phyloP scores from a whole-genome alignment of 2,888 invertebrate species.

The Xylota sylvarum region DNA sequence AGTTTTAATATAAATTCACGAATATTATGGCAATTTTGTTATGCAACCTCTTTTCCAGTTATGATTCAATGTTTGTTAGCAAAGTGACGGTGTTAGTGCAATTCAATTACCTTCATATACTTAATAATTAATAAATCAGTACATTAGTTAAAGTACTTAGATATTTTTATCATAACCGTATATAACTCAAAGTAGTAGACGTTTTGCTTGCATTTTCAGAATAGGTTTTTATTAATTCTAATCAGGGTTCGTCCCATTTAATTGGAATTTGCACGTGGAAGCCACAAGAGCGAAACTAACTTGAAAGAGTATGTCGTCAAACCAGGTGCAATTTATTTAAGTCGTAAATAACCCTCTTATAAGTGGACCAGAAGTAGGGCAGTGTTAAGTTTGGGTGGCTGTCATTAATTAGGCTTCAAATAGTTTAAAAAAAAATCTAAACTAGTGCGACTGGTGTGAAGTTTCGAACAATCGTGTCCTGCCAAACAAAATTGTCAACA shows the following conservation, averaged over 20 bases:
- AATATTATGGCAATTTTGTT: slow-evolving; percentile 38
- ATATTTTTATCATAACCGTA: slow-evolving; percentile 22
- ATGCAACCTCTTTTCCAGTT: slow-evolving; percentile 35
- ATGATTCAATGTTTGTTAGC: slow-evolving; percentile 28
- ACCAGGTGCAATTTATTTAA: background rate
- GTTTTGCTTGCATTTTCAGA: background rate
- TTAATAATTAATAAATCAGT: slow-evolving; percentile 44
- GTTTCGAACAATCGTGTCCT: too few species aligned
- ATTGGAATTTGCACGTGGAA: background rate
- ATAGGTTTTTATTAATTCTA: background rate
- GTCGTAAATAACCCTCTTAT: background rate
- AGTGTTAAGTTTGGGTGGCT: too few species aligned
- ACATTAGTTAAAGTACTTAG: slow-evolving; percentile 9
- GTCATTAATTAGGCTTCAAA: too few species aligned
- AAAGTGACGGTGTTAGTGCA: slow-evolving; percentile 47
- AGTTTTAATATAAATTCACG: slow-evolving; percentile 43
- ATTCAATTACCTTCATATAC: slow-evolving; percentile 25
- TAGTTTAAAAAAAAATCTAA: too few species aligned
- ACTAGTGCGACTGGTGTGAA: too few species aligned
- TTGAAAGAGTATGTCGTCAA: background rate
- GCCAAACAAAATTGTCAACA: too few species aligned
- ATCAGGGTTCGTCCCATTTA: background rate
- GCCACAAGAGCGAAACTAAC: background rate
- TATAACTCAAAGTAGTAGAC: slow-evolving; percentile 23
- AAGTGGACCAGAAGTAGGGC: too few species aligned